Base-by-base conservation (phyloP, 2,113 vertebrate genomes). In the Leptodactylus fuscus region DNA sequence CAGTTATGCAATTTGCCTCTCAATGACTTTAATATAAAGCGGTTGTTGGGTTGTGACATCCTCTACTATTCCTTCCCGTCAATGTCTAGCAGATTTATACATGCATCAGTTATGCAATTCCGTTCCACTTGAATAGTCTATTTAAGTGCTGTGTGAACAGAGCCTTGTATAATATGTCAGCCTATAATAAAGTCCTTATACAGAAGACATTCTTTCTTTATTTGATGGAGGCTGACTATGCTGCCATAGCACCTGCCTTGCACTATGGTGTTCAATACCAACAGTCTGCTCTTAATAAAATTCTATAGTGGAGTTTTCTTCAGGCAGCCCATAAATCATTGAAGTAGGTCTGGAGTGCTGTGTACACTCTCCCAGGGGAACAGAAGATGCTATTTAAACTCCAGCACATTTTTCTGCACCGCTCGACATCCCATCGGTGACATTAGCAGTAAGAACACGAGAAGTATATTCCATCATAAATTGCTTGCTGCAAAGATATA, bases 271-370 rank as follows among this genome's bases (percentile, higher is more conserved):
- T 70, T 41, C 81, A 49, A 16, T 82, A 22, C 36, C 24, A 32
- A 32, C 51, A 65, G 24, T 29, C 36, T 55, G 81, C 1, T 24
- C 81, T 27, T 58, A 83, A 84, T 75, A 76, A 32, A 60, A 62
- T 74, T 29, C 46, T 83, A 75, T 32, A 83, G 71, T 24, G 49
- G 48, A n/a, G 15, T 65, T 74, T 62, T 55, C 51, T 83, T 55
- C 36, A 76, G 70, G 82, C 82, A n/a, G 82, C 38, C 34, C 38
- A 84, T 84, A 84, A 76, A 76, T 84, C 71, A 76, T 22, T 44
- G 55, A 38, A 38, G 51, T 4, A 8, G 38, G 81, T 44, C 44
- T 24, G 15, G 49, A 58, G 49, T 34, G 16, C 48, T 55, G 7
- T 74, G 46, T 55, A 48, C 18, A 60, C 41, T 49, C 16, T 70